Conservation (phyloP, 1,140 invertebrate species). For the Drosophila neocordata region DNA sequence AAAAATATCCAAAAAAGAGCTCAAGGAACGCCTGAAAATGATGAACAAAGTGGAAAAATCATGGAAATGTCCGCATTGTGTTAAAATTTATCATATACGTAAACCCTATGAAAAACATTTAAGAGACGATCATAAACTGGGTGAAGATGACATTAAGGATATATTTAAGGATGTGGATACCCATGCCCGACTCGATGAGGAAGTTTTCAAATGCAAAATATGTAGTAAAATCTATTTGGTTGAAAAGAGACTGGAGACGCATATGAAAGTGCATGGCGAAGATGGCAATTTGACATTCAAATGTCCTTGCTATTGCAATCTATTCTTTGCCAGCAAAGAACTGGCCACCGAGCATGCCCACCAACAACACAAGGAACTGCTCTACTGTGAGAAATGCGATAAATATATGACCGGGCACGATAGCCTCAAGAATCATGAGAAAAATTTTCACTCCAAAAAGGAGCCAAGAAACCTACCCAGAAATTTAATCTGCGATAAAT, state of each 20-base stretch:
- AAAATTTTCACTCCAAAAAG: conserved; percentile 70
- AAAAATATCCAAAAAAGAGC: conserved; percentile 67
- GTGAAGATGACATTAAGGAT: conserved; percentile 66
- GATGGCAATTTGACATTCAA: conserved; percentile 75
- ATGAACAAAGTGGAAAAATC: conserved; percentile 74
- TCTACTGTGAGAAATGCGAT: conserved; percentile 82
- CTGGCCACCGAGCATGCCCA: conserved; percentile 76
- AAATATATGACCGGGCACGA: conserved; percentile 82
- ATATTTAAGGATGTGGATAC: conserved; percentile 69
- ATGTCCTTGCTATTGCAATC: conserved; percentile 82
- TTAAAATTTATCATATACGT: conserved; percentile 78
- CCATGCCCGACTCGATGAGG: conserved; percentile 60
- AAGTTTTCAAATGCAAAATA: conserved; percentile 76
- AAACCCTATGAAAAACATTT: conserved; percentile 80
- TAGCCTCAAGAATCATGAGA: conserved; percentile 76
- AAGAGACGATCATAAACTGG: conserved; percentile 68
- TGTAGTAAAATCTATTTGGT: conserved; percentile 78
- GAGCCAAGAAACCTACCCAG: conserved; percentile 66
- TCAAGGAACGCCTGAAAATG: conserved; percentile 73
- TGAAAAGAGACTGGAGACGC: conserved; percentile 73
- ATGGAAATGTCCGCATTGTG: conserved; percentile 76
- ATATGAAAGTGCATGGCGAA: conserved; percentile 72
- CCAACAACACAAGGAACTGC: conserved; percentile 72
- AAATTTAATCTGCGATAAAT: conserved; percentile 82
- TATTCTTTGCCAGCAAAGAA: conserved; percentile 79